A percentile compares a stretch with the other conserved stretches of the same genome.
These are phyloP conservation scores for Poecile atricapillus DNA, from an alignment of 2,113 vertebrate species.

Conservation along the genomic window DNA sequence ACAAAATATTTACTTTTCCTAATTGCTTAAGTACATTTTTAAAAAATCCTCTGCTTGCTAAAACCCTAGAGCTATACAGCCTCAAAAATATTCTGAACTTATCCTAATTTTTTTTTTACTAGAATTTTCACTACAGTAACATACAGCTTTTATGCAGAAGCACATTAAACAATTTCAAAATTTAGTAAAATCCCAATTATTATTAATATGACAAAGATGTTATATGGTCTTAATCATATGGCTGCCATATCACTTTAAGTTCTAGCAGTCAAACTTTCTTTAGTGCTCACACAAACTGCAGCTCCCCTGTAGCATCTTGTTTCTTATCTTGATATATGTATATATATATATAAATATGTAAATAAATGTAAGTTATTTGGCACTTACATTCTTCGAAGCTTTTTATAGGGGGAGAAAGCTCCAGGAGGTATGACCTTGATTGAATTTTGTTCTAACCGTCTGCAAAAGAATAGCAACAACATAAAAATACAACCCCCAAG, in stretches of 20 bases:
- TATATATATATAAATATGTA: neutral
- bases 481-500: neutral
- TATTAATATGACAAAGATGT: neutral
- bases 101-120: neutral
- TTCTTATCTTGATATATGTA: neutral
- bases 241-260: neutral
- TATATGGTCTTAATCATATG: neutral
- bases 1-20: neutral
- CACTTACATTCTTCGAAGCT: slow-evolving; percentile 95
- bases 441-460: slow-evolving; percentile 97
- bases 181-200: neutral
- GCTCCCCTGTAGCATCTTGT: neutral
- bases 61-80: neutral
- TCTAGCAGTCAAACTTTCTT: slow-evolving; percentile 5
- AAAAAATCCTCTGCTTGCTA: neutral
- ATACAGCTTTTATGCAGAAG: neutral
- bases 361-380: neutral
- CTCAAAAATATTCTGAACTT: neutral
- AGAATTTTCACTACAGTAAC: neutral
- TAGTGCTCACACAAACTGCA: neutral
- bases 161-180: neutral
- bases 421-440: slow-evolving; percentile 96
- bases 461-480: slow-evolving; percentile 63
- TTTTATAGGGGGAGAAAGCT: slow-evolving; percentile 97
- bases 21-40: neutral